Conservation (phyloP, 2,113 vertebrate species). For the Anthoscopus minutus region DNA sequence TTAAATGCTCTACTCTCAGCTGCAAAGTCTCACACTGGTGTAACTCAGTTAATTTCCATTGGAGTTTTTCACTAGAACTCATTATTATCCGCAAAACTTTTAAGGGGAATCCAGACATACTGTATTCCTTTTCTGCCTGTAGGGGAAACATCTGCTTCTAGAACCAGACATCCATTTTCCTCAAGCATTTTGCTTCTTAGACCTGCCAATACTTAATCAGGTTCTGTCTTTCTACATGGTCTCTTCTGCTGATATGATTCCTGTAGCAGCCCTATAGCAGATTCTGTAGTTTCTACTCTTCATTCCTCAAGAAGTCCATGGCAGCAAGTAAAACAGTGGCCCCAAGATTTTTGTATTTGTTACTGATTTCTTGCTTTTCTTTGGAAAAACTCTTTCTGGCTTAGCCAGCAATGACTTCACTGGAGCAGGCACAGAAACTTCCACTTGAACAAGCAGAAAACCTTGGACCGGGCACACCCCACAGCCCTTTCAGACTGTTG, state of each 20-base stretch:
- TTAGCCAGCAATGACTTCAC: not conserved
- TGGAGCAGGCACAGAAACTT: not conserved
- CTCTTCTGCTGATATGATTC: not conserved
- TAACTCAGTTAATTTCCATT: not conserved
- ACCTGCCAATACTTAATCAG: not conserved
- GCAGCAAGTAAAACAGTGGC: not conserved
- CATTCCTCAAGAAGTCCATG: not conserved
- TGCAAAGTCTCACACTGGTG: not conserved
- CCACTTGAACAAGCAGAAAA: not conserved
- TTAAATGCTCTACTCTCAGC: not conserved
- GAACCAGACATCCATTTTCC: not conserved
- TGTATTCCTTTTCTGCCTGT: accelerated
- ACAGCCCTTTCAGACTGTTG: not conserved
- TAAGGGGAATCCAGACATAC: not conserved
- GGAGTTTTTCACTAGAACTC: not conserved
- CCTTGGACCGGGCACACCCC: not conserved
- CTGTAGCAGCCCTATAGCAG: not conserved
- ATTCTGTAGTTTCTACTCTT: not conserved
- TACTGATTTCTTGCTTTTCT: not conserved
- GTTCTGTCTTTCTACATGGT: not conserved
- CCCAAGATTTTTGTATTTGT: not conserved
- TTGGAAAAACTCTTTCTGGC: not conserved
- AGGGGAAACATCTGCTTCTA: not conserved
- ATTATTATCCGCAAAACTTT: not conserved
- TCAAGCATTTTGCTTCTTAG: not conserved